Conservation (phyloP, 2,888 invertebrate species). For the Drosophila maculinotata region DNA sequence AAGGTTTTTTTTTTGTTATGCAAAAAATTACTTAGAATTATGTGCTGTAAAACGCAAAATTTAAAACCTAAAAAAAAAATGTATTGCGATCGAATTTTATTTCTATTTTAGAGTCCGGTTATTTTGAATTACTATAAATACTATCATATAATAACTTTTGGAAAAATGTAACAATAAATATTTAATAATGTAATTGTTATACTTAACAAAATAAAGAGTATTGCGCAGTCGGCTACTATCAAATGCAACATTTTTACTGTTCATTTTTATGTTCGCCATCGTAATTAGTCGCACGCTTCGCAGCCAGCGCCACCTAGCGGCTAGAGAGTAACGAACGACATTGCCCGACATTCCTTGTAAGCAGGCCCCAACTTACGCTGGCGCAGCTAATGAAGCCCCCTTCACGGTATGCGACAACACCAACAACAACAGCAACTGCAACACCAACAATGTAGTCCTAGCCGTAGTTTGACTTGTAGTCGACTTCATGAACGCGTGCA, state of each 20-base stretch:
- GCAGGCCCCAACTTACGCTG: conserved; percentile 31
- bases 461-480: conserved; percentile 8
- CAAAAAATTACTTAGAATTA: too few relatives aligned
- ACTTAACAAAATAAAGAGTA: too few relatives aligned
- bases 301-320: conserved; percentile 71
- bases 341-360: conserved; percentile 80
- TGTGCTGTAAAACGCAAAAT: too few relatives aligned
- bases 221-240: conserved; percentile 9
- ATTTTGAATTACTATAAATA: too few relatives aligned
- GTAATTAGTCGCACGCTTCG: conserved; percentile 73
- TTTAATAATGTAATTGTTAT: too few relatives aligned
- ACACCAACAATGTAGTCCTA: conserved; percentile 28
- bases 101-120: too few relatives aligned
- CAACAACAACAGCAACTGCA: conserved; percentile 10
- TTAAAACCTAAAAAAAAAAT: too few relatives aligned
- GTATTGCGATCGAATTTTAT: too few relatives aligned
- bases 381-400: conserved; percentile 69
- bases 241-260: conserved; percentile 21
- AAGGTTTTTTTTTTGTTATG: too few relatives aligned
- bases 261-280: conserved; percentile 29
- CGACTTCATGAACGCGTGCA: conserved; percentile 75
- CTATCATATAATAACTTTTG: too few relatives aligned
- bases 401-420: conserved; percentile 52
- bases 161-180: too few relatives aligned
- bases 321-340: conserved; percentile 82